These are phyloP conservation scores for Progne subis DNA, from an alignment of 2,113 vertebrate species.

Conservation along the genomic window DNA sequence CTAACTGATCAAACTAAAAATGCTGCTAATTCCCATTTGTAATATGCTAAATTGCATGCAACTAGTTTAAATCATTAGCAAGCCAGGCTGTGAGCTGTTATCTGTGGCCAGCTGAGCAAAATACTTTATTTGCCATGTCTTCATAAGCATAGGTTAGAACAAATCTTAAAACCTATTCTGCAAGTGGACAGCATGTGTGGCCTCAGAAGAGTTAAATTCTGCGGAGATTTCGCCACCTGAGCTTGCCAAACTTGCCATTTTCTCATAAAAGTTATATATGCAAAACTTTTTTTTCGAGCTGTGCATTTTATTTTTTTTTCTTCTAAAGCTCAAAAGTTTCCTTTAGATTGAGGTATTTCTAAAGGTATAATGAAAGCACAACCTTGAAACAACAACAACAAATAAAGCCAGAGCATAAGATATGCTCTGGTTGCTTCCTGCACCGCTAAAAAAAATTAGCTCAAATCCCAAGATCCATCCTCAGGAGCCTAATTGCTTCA, in stretches of 20 bases:
- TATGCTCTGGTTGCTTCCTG: constrained; percentile 77
- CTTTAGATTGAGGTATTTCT: background rate
- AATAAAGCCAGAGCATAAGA: constrained; percentile 69
- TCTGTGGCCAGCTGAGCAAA: background rate
- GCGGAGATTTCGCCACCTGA: background rate
- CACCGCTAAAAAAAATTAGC: constrained; percentile 77
- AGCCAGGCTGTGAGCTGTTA: background rate
- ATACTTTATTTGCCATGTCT: background rate
- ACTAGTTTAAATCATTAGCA: background rate
- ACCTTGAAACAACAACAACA: background rate
- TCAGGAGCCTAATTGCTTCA: constrained; percentile 92
- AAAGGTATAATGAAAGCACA: background rate
- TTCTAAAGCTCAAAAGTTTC: background rate
- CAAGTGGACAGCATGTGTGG: background rate
- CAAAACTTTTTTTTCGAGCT: background rate
- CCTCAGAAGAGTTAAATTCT: background rate
- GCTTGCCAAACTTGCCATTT: background rate
- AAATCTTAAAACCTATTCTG: background rate
- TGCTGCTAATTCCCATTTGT: background rate
- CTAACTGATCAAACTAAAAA: constrained; percentile 5
- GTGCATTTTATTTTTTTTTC: background rate
- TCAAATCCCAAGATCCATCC: constrained; percentile 82
- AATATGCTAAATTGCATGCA: background rate
- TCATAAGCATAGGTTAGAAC: background rate
- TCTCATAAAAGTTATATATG: background rate